These are phyloP conservation scores for Harpegnathos saltator DNA, from an alignment of 1,140 invertebrate genomes.

Conservation along the genomic window DNA sequence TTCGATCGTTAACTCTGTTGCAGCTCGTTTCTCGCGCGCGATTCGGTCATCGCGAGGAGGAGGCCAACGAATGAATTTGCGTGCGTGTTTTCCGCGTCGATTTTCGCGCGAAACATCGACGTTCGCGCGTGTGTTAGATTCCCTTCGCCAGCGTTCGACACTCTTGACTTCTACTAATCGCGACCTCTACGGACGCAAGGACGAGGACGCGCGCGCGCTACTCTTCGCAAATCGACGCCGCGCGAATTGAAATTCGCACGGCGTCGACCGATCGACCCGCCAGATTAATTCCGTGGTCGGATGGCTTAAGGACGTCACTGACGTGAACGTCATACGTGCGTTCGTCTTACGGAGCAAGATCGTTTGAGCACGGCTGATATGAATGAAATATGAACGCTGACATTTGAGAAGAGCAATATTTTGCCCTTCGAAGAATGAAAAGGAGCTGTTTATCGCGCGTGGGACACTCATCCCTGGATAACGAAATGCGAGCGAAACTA, in stretches of 20 bases:
- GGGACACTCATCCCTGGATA: no score
- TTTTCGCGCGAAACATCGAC: not conserved
- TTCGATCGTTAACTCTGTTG: conserved; percentile 22
- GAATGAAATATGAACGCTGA: no score
- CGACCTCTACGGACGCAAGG: conserved; percentile 58
- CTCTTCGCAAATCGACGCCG: not conserved
- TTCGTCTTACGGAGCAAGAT: not conserved
- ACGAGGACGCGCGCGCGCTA: conserved; percentile 2
- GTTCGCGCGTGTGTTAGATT: not conserved
- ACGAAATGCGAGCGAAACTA: no score
- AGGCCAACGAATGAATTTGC: not conserved
- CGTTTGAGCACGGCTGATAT: no score
- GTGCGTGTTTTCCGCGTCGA: not conserved
- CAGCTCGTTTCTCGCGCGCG: not conserved
- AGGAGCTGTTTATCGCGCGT: no score
- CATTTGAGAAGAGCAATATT: no score
- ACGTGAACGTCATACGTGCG: conserved; percentile 3
- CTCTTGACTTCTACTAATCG: conserved; percentile 25
- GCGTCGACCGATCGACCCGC: conserved; percentile 10
- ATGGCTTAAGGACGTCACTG: conserved; percentile 21
- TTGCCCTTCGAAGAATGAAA: no score
- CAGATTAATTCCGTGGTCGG: conserved; percentile 40
- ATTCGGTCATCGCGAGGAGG: not conserved
- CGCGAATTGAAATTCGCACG: conserved; percentile 50
- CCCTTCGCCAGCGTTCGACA: not conserved